Percentiles rank a stretch among this genome's conserved stretches.
These are phyloP conservation scores for Pan troglodytes DNA, from an alignment of 2,113 vertebrate genomes.

Conservation along the genomic window NHGRI_mPanTro3-v2.1_pri NC_072417.2:17336501-17337000, in stretches of 20 bases:
- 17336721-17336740: not conserved
- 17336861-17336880: not conserved
- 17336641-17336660: not conserved
- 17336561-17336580: slow-evolving; percentile 10
- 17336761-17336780: not conserved
- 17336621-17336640: not conserved
- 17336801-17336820: not conserved
- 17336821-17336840: not conserved
- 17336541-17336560: not conserved
- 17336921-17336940: not conserved
- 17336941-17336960: slow-evolving; percentile 52
- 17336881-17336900: rapidly evolving
- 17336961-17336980: slow-evolving; percentile 36
- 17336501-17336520: not conserved
- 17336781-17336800: not conserved
- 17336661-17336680: not conserved
- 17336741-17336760: not conserved
- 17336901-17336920: not conserved
- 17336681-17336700: not conserved
- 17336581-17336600: not conserved
- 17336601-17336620: not conserved
- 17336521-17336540: not conserved
- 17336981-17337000: slow-evolving; percentile 31
- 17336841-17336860: not conserved
- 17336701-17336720: not conserved